A percentile compares a stretch with the other conserved stretches of the same genome.
Conservation (phyloP, 2,797 vertebrate species). For the Gallinago solitaria region DNA sequence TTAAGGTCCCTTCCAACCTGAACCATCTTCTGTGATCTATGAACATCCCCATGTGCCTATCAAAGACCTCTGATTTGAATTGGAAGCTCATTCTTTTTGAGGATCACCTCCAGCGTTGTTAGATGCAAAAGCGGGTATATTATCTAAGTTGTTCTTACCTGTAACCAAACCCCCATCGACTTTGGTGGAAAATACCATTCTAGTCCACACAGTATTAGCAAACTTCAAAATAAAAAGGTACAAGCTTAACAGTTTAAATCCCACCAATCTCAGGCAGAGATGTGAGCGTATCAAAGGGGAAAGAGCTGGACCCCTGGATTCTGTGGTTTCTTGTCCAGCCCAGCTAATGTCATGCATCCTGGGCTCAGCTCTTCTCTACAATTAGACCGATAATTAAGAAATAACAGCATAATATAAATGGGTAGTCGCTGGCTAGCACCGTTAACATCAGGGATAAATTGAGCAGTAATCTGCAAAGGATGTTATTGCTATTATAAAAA, state of each 20-base stretch:
- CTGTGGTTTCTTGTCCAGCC: constrained; percentile 47
- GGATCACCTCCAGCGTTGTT: constrained; percentile 18
- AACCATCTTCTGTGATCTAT: neutral
- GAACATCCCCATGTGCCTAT: neutral
- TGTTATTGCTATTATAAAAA: constrained; percentile 81
- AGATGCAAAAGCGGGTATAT: constrained; percentile 1
- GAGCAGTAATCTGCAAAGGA: constrained; percentile 75
- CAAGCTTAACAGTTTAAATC: neutral
- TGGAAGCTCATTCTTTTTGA: neutral
- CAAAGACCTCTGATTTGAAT: neutral
- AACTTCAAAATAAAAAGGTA: neutral
- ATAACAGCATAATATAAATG: constrained; percentile 70
- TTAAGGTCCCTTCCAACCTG: neutral
- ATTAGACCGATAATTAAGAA: constrained; percentile 79
- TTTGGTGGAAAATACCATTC: neutral
- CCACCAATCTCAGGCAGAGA: neutral
- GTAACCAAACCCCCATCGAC: neutral
- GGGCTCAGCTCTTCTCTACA: constrained; percentile 37
- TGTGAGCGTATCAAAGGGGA: neutral
- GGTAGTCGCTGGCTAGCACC: constrained; percentile 54
- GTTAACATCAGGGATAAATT: constrained; percentile 72
- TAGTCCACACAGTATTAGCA: neutral
- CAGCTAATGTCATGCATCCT: constrained; percentile 19
- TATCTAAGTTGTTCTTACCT: neutral
- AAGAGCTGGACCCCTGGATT: neutral